Evolutionary conservation across 2,888 invertebrate genomes (phyloP), one percentile per base, ranked within the genome.

Genomic region (Oligia latruncula): DNA sequence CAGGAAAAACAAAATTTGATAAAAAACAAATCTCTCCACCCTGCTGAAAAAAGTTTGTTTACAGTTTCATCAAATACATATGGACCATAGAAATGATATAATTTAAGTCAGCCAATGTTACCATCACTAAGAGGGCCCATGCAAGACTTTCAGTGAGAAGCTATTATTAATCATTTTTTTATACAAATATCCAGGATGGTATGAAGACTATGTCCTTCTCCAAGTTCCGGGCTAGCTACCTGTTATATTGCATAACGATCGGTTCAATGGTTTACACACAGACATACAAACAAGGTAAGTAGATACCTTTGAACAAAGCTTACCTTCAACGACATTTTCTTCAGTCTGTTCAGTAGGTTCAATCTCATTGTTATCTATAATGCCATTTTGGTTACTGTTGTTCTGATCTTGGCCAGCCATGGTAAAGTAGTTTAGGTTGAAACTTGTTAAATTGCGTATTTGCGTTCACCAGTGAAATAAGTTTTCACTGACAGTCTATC

Each of bases 331-430:
- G 6, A 87, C 84, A 81, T 80, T 84, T 78, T 87, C 87, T 49
- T 83, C 86, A 15, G 77, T 83, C 74, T 82, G 82, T 67, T 82
- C 80, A 29, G 80, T 83, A 17, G 89, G 89, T 76, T 86, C 87
- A 68, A 87, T 86, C 55, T 84, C 85, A 80, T 81, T 78, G 64
- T 82, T 76, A 67, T 87, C 86, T n/a, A 66, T 58, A 73, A 84
- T 74, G n/a, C 81, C 85, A 74, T 90, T 85, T 82, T 89, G 85
- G 65, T 86, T 83, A 72, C 80, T 78, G 71, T 83, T 86, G 52
- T 85, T 85, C 76, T 89, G 75, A 78, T 90, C 90, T 74, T 90
- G 85, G 9, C 90, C 90, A 65, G 90, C 90, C 91, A 90, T 90
- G n/a, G 4, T 72, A 15, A 65, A 75, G n/a, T 60, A 77, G 17